phyloP scores from a whole-genome alignment of 2,888 invertebrate genomes.

The Fabriciana adippe region DNA sequence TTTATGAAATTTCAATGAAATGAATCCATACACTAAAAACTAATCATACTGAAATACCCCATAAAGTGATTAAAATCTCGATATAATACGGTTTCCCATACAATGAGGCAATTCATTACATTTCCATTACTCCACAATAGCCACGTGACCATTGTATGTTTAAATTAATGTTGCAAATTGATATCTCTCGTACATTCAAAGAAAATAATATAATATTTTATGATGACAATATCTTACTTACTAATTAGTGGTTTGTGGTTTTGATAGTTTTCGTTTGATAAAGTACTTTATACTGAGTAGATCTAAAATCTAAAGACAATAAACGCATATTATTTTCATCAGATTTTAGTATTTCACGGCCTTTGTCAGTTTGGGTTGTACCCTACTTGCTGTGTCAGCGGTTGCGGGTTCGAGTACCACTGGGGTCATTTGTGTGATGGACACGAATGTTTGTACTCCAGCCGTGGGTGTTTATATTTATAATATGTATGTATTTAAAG shows the following conservation, averaged over 20 bases:
- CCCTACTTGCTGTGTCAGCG: too few species aligned
- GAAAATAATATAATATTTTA: conserved; percentile 4
- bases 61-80: conserved; percentile 27
- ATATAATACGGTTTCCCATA: conserved; percentile 27
- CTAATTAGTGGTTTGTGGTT: too few species aligned
- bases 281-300: too few species aligned
- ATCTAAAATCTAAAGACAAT: too few species aligned
- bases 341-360: not conserved
- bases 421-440: not conserved
- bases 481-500: too few species aligned
- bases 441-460: not conserved
- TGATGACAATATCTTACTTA: too few species aligned
- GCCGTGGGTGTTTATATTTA: too few species aligned
- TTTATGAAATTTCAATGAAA: not conserved
- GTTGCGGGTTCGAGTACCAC: not conserved
- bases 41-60: conserved; percentile 22
- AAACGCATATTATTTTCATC: too few species aligned
- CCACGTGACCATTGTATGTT: conserved; percentile 47
- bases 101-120: conserved; percentile 23
- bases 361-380: not conserved
- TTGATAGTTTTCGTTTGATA: too few species aligned
- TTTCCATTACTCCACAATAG: conserved; percentile 18
- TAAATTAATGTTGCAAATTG: conserved; percentile 62
- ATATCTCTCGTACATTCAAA: conserved; percentile 34
- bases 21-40: conserved; percentile 4